phyloP scores from a whole-genome alignment of 2,888 invertebrate species.

The Cheilosia pagana region DNA sequence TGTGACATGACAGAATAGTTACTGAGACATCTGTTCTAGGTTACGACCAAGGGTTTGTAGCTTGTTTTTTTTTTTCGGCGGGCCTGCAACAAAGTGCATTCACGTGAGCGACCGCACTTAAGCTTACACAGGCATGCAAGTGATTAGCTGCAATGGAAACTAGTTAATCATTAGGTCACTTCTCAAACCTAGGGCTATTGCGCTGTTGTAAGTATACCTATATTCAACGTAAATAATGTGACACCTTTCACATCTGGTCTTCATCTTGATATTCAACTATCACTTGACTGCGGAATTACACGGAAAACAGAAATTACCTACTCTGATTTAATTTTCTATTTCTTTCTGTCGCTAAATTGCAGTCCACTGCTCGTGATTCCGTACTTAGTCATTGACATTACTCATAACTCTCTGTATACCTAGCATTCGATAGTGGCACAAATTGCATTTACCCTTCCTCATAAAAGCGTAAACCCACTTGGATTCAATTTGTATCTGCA shows the following conservation, averaged over 20 bases:
- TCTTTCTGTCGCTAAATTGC: neutral
- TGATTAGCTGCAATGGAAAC: neutral
- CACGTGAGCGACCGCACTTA: conserved; percentile 8
- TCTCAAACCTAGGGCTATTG: no score
- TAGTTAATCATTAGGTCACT: neutral
- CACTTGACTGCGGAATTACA: neutral
- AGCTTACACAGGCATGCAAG: neutral
- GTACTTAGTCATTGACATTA: conserved; percentile 34
- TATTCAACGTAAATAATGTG: neutral
- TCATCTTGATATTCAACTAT: conserved; percentile 22
- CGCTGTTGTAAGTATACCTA: no score
- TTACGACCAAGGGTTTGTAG: conserved; percentile 19
- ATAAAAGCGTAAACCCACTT: neutral
- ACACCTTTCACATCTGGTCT: neutral
- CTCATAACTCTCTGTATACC: conserved; percentile 6
- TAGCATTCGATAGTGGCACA: conserved; percentile 15
- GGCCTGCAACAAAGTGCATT: neutral
- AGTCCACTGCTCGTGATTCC: conserved; percentile 2
- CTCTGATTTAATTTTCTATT: neutral
- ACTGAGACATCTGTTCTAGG: conserved; percentile 20
- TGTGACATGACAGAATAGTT: neutral
- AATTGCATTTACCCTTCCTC: conserved; percentile 2
- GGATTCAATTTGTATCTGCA: neutral
- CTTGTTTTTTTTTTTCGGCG: neutral
- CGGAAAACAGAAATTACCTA: conserved; percentile 4